These are phyloP conservation scores for Catamblyrhynchus diadema DNA, from an alignment of 2,797 vertebrate genomes.

Conservation along the genomic window DNA sequence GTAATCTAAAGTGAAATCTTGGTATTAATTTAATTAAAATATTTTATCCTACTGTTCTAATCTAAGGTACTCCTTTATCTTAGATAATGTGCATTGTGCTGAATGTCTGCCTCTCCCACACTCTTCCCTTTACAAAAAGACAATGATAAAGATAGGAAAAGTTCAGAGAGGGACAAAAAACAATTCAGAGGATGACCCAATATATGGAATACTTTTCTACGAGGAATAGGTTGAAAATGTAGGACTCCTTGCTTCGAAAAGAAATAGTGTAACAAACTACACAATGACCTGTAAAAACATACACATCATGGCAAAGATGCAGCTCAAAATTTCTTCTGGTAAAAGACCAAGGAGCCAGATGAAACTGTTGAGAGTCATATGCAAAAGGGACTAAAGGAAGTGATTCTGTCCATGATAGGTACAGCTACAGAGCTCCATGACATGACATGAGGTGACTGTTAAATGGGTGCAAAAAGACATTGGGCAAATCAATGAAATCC, in stretches of 20 bases:
- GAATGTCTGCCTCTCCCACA: neutral
- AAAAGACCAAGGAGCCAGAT: neutral
- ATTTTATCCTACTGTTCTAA: neutral
- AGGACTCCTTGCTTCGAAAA: neutral
- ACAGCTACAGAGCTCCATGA: neutral
- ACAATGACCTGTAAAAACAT: neutral
- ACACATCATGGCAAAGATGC: neutral
- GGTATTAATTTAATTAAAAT: neutral
- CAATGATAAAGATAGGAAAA: neutral
- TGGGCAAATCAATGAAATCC: neutral
- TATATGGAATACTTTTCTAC: neutral
- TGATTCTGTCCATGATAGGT: neutral
- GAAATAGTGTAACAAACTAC: neutral
- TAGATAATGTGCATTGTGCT: neutral
- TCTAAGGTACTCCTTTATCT: neutral
- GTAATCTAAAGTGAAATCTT: neutral
- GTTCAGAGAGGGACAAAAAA: neutral
- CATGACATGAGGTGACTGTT: neutral
- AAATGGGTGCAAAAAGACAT: neutral
- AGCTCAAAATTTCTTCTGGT: neutral
- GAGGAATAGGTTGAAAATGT: neutral
- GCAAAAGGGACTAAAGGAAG: neutral
- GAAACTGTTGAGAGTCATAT: neutral
- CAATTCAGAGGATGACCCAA: neutral
- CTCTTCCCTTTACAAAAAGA: neutral